Base-by-base conservation (phyloP, 2,113 vertebrate species). In the Copsychus sechellarum region DNA sequence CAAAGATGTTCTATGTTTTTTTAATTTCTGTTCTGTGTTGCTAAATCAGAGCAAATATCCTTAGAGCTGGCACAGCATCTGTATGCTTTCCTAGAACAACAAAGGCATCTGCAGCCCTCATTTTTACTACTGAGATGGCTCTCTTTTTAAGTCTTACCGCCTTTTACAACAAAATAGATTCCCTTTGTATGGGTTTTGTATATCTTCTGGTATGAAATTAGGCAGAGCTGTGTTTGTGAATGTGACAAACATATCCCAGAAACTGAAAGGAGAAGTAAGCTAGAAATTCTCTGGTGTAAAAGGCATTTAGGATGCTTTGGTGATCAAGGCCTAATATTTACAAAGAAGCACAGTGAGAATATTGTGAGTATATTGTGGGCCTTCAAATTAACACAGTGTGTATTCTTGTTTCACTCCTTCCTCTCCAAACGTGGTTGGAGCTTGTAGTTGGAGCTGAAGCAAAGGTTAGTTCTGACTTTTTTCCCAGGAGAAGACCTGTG, bases 381-480 rank as follows among this genome's bases (percentile, higher is more conserved):
- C 25, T 85, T 57, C 40, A 87, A 74, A 82, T 42, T 6, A 82
- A 42, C 15, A 19, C 12, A 14, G 14, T 0, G 0, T 12, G 42
- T 70, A 13, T 9, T 11, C 11, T 53, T 50, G 24, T 66, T 83
- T 70, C 28, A 54, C 1, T 50, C 8, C 14, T 72, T 90, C 13
- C 21, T 9, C 16, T 88, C 24, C 19, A 38, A 25, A 51, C 1
- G 1, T 66, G 11, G 54, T 73, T 61, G 36, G 14, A 62, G 8
- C 24, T 78, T 47, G 11, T 16, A 38, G 23, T 0, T 70, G 38
- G 28, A 88, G 14, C n/a, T 58, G 34, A 26, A 65, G 19, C 48
- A 70, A 26, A 57, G 18, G 33, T 14, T 0, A 0, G 1, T 65
- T 73, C 50, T 48, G 14, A 23, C 12, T 17, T 92, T 64, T 82